Evolutionary conservation across 2,888 invertebrate species (phyloP).

Genomic region (Notodonta ziczac): DNA sequence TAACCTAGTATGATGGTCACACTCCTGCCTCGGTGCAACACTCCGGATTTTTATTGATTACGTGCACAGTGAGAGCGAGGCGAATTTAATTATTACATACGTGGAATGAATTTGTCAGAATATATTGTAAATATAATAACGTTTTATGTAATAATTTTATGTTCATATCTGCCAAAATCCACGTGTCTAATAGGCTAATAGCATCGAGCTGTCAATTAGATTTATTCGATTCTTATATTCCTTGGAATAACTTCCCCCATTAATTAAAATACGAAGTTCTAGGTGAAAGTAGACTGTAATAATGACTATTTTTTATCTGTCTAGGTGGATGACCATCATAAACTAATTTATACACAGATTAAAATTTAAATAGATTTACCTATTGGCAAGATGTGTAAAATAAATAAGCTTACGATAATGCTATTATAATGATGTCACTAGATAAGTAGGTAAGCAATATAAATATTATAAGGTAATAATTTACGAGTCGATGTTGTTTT

Average conservation of each 20-base stretch:
- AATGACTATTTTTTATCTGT: conserved; percentile 82
- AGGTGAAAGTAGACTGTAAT: conserved; percentile 80
- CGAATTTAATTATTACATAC: conserved; percentile 69
- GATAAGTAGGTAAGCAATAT: conserved; percentile 85
- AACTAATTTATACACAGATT: conserved; percentile 83
- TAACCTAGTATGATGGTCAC: conserved; percentile 58
- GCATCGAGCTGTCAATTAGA: conserved; percentile 81
- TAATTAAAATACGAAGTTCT: conserved; percentile 67
- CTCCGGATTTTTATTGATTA: conserved; percentile 32
- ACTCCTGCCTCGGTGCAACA: conserved; percentile 35
- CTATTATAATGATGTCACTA: conserved; percentile 84
- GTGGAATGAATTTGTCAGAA: conserved; percentile 75
- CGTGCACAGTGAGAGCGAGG: conserved; percentile 73
- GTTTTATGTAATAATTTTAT: conserved; percentile 79
- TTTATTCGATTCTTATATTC: conserved; percentile 77
- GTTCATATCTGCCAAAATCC: conserved; percentile 76
- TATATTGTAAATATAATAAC: conserved; percentile 80
- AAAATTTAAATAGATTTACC: conserved; percentile 78
- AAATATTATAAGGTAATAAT: conserved; percentile 81
- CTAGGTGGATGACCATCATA: conserved; percentile 83
- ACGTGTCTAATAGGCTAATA: conserved; percentile 77
- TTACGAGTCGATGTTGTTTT: conserved; percentile 63
- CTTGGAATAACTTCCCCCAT: conserved; percentile 68
- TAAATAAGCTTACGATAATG: conserved; percentile 84
- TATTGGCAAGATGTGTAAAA: conserved; percentile 84